Evolutionary conservation across 2,888 invertebrate genomes (phyloP), one percentile per base, ranked within the genome.

Genomic region (Ennomos erosarius): DNA sequence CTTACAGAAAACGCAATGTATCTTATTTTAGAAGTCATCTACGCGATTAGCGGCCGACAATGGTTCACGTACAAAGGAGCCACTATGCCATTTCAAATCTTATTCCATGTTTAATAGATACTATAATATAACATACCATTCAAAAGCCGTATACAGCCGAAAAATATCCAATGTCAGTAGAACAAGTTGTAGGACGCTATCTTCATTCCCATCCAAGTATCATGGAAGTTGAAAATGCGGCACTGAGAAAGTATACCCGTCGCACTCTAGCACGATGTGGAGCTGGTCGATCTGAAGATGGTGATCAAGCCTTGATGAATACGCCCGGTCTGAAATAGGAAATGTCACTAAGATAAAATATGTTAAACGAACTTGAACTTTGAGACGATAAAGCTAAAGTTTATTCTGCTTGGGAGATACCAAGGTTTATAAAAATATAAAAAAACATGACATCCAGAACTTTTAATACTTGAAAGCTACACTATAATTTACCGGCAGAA

Each of bases 91-190:
- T 16, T 16, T 16, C 16, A 16, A 16, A 3, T 16, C 16, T 3
- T 16, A 16, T 16, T 16, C 16, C 16, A 3, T 16, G 3, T 1
- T 1, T 43, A 26, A 43, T 26, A 16, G 9, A 43, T 36, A n/a
- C 3, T 37, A 53, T 10, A 12, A 38, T 34, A 10, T n/a, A 44
- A 60, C 80, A 60, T 59, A 82, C 81, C 82, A 83, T 79, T 72
- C 74, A 82, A 74, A 65, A 65, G 56, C 55, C 64, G 70, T 55
- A 11, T 13, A 61, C 44, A 68, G 64, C 46, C 53, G 9, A 50
- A 65, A 68, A 69, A 47, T 50, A 58, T 43, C 50, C 50, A 64
- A 48, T 68, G 42, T 76, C 73, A 74, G 65, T 64, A 60, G 44
- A 62, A 56, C 54, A 57, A 52, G 45, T 70, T 58, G 34, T 42